Conservation (phyloP, 1,140 invertebrate species). For the Dolichoris vasculosae region DNA sequence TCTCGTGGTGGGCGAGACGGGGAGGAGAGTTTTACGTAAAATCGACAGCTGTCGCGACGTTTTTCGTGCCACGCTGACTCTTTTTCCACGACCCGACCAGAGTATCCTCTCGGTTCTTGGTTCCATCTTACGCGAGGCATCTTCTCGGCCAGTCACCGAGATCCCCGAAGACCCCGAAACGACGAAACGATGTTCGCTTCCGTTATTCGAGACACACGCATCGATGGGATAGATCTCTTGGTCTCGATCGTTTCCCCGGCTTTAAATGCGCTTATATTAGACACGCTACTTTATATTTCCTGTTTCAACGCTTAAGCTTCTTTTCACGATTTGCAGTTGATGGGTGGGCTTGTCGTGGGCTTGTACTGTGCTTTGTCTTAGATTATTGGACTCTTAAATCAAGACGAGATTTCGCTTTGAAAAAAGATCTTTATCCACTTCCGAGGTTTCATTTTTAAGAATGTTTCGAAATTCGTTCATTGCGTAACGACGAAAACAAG, state of each 20-base stretch:
- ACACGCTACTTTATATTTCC: slow-evolving; percentile 40
- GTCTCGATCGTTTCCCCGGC: neutral
- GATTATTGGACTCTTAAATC: slow-evolving; percentile 15
- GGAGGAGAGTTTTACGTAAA: slow-evolving; percentile 6
- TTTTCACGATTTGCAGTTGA: slow-evolving; percentile 34
- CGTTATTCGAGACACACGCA: slow-evolving; percentile 23
- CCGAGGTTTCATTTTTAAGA: neutral
- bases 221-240: slow-evolving; percentile 22
- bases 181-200: slow-evolving; percentile 10
- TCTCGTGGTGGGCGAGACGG: neutral
- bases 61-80: slow-evolving; percentile 44
- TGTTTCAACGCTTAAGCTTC: slow-evolving; percentile 21
- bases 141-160: neutral
- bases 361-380: neutral
- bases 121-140: neutral
- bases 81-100: neutral
- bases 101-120: no score
- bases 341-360: slow-evolving; percentile 8
- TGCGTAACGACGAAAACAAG: neutral
- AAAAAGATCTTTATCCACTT: slow-evolving; percentile 7
- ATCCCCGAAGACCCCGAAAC: slow-evolving; percentile 11
- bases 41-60: slow-evolving; percentile 55
- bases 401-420: neutral
- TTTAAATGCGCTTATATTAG: slow-evolving; percentile 16
- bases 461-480: neutral